Evolutionary conservation across 2,888 invertebrate genomes (phyloP).

Genomic region (Hymenopus coronatus): DNA sequence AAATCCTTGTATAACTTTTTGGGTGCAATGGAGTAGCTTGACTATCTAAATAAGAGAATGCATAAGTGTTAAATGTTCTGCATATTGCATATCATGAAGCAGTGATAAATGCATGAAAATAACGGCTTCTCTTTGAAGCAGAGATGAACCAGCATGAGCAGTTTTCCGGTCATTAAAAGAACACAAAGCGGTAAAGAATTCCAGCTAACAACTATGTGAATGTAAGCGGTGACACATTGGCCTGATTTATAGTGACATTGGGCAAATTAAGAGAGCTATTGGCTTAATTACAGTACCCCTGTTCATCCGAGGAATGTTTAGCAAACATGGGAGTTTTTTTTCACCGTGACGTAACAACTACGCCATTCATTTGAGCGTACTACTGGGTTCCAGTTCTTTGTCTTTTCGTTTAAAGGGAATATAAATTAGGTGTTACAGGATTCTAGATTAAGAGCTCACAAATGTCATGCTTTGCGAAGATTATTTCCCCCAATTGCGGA

Average conservation of each 20-base stretch:
- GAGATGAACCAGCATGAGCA: too few species aligned
- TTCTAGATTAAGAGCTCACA: too few species aligned
- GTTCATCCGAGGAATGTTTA: not conserved
- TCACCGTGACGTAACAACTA: not conserved
- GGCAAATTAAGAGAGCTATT: not conserved
- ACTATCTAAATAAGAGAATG: too few species aligned
- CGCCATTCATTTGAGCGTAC: not conserved
- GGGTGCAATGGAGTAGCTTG: too few species aligned
- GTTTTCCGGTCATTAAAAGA: not conserved
- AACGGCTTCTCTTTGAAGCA: too few species aligned
- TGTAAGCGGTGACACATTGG: not conserved
- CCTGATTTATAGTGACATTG: not conserved
- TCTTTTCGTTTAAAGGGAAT: not conserved
- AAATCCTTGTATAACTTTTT: too few species aligned
- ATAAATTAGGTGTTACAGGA: too few species aligned
- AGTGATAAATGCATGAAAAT: too few species aligned
- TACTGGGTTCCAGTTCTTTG: not conserved
- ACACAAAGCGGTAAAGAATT: not conserved
- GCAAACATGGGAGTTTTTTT: not conserved
- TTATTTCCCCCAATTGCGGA: too few species aligned
- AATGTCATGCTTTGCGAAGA: too few species aligned
- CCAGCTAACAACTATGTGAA: not conserved
- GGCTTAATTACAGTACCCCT: not conserved
- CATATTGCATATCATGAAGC: too few species aligned
- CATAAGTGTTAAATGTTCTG: too few species aligned